Base-by-base conservation (phyloP, 2,888 invertebrate species). In the Lydus trimaculatus region DNA sequence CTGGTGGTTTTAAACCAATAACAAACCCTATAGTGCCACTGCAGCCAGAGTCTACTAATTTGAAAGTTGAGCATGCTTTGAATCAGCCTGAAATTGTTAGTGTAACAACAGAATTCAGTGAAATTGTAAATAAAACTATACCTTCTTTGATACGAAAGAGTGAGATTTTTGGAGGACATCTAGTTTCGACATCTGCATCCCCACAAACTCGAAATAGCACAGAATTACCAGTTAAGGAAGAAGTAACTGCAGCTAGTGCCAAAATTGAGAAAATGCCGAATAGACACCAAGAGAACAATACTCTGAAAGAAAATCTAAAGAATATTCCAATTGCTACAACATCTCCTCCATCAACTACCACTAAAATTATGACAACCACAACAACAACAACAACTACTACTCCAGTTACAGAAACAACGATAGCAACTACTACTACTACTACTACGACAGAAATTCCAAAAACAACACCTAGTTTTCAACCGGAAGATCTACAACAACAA, bases 1-100 rank as follows among this genome's bases (percentile, higher is more conserved):
- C 89, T 70, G 91, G 92, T 43, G 94, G 94, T 8, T 94, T 94
- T 78, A 89, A 88, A 80, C 94, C 94, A 0, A 90, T 91, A 23
- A 81, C 80, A 80, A 89, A 87, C 81, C 89, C 86, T 80, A 85
- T 23, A 31, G 65, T 75, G 59, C 73, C 69, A 33, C 66, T 23
- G 3, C 8, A 60, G 36, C 65, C 72, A 20, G 31, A 63, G 31
- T 23, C 48, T n/a, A 62, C 48, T 2, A 65, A 64, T 39, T 23
- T 64, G 6, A 43, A 61, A 15, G n/a, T 33, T 20, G 36, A 31
- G 23, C 13, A 5, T 6, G 11, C 1, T 11, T 5, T 43, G 2
- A n/a, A 43, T 43, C n/a, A 17, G 2, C 17, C n/a, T 7, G 13
- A 25, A 15, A 52, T 52, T 52, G 1, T 15, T 25, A 13, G 0